These are phyloP conservation scores for Oscheius sp. DNA, from an alignment of 2,888 invertebrate species.

Conservation along the genomic window DNA sequence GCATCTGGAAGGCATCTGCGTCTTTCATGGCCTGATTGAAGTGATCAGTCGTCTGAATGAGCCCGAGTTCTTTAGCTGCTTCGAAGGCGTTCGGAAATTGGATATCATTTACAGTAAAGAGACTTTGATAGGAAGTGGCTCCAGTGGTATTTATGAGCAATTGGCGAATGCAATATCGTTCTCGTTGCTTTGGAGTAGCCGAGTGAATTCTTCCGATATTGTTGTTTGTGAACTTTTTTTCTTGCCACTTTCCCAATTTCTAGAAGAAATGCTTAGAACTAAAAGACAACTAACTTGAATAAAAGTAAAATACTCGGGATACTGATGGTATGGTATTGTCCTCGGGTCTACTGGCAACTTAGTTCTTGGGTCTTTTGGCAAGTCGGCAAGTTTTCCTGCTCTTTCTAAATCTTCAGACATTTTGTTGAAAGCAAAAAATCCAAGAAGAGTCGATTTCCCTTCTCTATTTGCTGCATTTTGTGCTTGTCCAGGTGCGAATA, in stretches of 20 bases:
- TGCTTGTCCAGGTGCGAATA: neutral
- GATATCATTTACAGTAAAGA: neutral
- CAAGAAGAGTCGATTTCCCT: neutral
- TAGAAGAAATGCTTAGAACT: too few species aligned
- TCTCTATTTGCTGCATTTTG: neutral
- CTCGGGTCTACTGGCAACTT: neutral
- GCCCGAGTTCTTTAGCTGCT: slow-evolving; percentile 7
- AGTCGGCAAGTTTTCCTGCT: neutral
- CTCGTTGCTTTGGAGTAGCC: neutral
- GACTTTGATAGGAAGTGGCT: neutral
- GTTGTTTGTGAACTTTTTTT: neutral
- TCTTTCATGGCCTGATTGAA: slow-evolving; percentile 8
- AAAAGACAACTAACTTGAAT: too few species aligned
- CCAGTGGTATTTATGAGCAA: neutral
- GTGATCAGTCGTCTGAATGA: neutral
- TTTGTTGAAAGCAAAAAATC: neutral
- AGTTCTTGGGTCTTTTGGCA: too few species aligned
- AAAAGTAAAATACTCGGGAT: slow-evolving; percentile 8
- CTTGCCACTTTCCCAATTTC: neutral
- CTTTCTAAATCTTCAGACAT: neutral
- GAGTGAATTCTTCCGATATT: neutral
- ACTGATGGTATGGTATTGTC: neutral
- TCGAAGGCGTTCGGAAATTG: neutral
- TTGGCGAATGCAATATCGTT: neutral
- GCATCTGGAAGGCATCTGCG: slow-evolving; percentile 29